Evolutionary conservation across 2,888 invertebrate species (phyloP).

Genomic region (Reticulitermes lucifugus): DNA sequence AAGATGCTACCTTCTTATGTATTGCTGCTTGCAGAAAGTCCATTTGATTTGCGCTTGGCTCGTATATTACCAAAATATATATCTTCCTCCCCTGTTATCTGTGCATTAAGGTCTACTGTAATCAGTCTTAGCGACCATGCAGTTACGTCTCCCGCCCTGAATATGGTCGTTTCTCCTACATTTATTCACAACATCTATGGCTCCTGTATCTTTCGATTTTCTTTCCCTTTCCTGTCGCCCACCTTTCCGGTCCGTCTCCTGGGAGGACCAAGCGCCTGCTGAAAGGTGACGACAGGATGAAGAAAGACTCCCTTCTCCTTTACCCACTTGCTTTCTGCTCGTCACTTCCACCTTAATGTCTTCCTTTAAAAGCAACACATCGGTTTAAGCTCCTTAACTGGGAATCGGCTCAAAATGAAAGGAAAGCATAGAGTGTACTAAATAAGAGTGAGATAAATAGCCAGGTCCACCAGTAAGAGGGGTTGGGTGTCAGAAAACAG

Average conservation of each 20-base stretch:
- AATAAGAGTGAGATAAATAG: not conserved
- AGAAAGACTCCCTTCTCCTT: too few relatives aligned
- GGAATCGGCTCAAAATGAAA: slow-evolving; percentile 48
- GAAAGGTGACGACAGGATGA: not conserved
- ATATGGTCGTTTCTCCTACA: not conserved
- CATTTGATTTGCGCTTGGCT: too few relatives aligned
- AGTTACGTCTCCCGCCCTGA: too few relatives aligned
- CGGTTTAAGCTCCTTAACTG: slow-evolving; percentile 50
- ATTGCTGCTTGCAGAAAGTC: too few relatives aligned
- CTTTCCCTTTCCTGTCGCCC: not conserved
- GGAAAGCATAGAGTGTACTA: not conserved
- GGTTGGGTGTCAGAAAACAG: not conserved
- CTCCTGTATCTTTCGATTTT: slow-evolving; percentile 1
- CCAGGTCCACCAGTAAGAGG: not conserved
- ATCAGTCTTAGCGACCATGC: too few relatives aligned
- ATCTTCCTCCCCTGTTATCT: too few relatives aligned
- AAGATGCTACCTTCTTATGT: too few relatives aligned
- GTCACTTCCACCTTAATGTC: too few relatives aligned
- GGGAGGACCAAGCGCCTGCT: not conserved
- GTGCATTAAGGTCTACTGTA: too few relatives aligned
- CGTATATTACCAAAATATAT: too few relatives aligned
- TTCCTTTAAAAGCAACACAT: too few relatives aligned
- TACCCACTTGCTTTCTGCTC: too few relatives aligned
- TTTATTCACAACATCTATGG: not conserved
- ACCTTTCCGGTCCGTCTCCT: not conserved